These are phyloP conservation scores for Brachirus orientalis DNA, from an alignment of 2,113 vertebrate genomes.

Conservation along the genomic window DNA sequence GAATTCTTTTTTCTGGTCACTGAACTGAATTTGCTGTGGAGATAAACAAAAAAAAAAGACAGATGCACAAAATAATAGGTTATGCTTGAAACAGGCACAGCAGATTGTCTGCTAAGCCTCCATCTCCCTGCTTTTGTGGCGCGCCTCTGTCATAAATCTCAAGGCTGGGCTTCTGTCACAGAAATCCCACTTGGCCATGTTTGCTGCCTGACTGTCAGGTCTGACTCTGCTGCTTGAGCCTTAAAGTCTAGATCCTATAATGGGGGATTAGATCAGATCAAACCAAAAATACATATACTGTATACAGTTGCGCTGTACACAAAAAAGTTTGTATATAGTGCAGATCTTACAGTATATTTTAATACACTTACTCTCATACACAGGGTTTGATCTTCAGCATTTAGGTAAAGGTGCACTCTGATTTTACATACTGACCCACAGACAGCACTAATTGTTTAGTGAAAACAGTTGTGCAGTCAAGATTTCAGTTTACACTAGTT, in stretches of 20 bases:
- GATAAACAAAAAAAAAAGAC: background rate
- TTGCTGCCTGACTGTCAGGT: constrained; percentile 6
- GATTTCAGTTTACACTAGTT: too few relatives aligned
- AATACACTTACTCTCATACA: too few relatives aligned
- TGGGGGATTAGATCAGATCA: constrained; percentile 11
- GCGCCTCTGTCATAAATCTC: background rate
- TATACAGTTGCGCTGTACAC: too few relatives aligned
- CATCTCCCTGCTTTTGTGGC: background rate
- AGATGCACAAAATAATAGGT: background rate
- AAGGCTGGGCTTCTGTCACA: constrained; percentile 41
- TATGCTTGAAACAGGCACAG: background rate
- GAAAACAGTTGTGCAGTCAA: too few relatives aligned
- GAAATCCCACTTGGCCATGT: constrained; percentile 57
- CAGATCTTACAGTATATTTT: too few relatives aligned
- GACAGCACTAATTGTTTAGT: too few relatives aligned
- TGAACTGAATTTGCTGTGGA: constrained; percentile 87
- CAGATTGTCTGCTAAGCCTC: background rate
- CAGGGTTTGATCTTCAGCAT: too few relatives aligned
- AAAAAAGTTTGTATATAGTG: too few relatives aligned
- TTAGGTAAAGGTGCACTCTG: too few relatives aligned
- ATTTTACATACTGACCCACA: too few relatives aligned
- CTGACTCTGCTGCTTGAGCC: constrained; percentile 19
- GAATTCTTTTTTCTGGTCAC: constrained; percentile 91
- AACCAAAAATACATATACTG: background rate
- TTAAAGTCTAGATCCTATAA: constrained; percentile 11